phyloP scores from a whole-genome alignment of 1,140 invertebrate species.

The Scylla paramamosain region DNA sequence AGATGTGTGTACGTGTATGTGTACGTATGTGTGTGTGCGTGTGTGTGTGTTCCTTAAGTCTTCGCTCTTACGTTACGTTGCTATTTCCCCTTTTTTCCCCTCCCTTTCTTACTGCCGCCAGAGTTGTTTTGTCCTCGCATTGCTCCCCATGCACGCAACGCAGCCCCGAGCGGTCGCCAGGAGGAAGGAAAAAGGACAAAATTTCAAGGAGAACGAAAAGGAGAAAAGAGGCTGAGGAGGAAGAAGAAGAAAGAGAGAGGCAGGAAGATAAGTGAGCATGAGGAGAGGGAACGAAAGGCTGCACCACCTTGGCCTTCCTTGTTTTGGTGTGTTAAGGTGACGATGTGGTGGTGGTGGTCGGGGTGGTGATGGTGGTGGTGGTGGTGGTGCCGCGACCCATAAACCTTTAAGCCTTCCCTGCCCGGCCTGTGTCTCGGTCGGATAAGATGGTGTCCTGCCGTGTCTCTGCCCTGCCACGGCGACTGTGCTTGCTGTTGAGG shows the following conservation, averaged over 20 bases:
- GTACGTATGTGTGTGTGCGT: background rate
- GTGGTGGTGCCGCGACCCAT: background rate
- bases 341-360: background rate
- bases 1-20: background rate
- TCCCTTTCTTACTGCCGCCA: background rate
- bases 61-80: background rate
- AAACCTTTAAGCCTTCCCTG: background rate
- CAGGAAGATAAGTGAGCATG: background rate
- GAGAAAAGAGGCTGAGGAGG: no score
- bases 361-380: background rate
- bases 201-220: no score
- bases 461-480: background rate
- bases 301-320: background rate
- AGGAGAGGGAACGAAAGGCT: background rate
- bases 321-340: background rate
- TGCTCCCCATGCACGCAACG: background rate
- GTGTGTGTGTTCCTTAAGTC: background rate
- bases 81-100: background rate
- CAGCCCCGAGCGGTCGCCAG: background rate
- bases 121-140: background rate
- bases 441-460: background rate
- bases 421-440: background rate
- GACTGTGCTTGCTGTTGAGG: background rate
- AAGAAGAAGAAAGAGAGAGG: no score
- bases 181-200: background rate